Conservation (phyloP, 2,888 invertebrate species). For the Drosophila percnosoma region DNA sequence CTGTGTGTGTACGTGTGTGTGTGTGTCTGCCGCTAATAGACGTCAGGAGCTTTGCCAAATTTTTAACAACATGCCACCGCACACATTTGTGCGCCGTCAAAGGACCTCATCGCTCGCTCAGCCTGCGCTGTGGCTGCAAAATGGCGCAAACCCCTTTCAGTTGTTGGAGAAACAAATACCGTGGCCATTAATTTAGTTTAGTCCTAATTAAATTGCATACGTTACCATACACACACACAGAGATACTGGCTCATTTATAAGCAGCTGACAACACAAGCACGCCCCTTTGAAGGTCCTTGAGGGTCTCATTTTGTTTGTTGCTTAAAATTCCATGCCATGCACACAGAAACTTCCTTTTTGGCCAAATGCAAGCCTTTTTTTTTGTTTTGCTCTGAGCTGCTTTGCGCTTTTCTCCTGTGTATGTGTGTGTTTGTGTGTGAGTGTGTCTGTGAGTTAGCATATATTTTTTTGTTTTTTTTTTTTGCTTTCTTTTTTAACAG, state of each 20-base stretch:
- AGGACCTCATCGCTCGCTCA: slow-evolving; percentile 20
- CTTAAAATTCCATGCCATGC: slow-evolving; percentile 51
- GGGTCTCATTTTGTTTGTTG: slow-evolving; percentile 43
- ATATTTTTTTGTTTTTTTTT: slow-evolving; percentile 25
- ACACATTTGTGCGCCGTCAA: slow-evolving; percentile 47
- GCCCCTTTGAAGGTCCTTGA: slow-evolving; percentile 54
- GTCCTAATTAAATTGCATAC: slow-evolving; percentile 73
- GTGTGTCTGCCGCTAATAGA: slow-evolving; percentile 52
- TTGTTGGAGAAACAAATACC: slow-evolving; percentile 58
- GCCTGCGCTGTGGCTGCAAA: slow-evolving; percentile 28
- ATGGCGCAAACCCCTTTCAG: slow-evolving; percentile 35
- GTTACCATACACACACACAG: slow-evolving; percentile 35
- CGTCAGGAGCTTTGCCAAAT: slow-evolving; percentile 52
- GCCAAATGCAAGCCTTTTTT: slow-evolving; percentile 54
- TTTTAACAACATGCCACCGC: slow-evolving; percentile 54
- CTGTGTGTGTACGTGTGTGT: background rate
- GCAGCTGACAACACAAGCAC: slow-evolving; percentile 52
- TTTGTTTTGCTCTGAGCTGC: slow-evolving; percentile 30
- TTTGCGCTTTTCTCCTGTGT: slow-evolving; percentile 25
- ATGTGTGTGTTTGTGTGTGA: slow-evolving; percentile 11
- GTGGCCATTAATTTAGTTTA: slow-evolving; percentile 70
- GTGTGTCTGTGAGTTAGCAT: slow-evolving; percentile 9
- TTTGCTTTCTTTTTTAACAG: slow-evolving; percentile 3
- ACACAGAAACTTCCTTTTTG: slow-evolving; percentile 54
- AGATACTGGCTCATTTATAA: slow-evolving; percentile 54